Evolutionary conservation across 2,113 vertebrate species (phyloP).

Genomic region (Bubo scandiacus): DNA sequence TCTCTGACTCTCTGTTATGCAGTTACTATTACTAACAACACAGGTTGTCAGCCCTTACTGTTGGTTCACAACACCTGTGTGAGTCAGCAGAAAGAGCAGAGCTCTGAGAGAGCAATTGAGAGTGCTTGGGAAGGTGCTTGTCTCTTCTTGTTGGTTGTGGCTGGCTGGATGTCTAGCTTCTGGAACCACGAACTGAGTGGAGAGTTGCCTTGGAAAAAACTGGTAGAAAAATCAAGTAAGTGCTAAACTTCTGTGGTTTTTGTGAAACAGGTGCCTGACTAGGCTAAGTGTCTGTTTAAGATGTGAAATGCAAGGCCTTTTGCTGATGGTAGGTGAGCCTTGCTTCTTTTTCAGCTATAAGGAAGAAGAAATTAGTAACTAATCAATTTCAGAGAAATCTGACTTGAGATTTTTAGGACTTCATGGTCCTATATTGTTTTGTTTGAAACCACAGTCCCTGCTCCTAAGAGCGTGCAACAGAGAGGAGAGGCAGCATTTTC

Average conservation of each 20-base stretch:
- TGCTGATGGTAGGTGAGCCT: background rate
- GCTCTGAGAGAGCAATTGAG: background rate
- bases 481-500: background rate
- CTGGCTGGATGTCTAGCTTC: rapidly evolving
- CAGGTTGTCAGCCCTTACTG: background rate
- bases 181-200: background rate
- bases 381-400: background rate
- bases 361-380: background rate
- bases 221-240: background rate
- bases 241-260: background rate
- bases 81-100: background rate
- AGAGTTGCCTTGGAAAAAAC: background rate
- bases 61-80: background rate
- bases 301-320: background rate
- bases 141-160: background rate
- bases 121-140: background rate
- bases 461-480: background rate
- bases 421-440: background rate
- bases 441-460: background rate
- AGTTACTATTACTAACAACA: background rate
- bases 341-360: background rate
- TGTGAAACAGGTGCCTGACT: background rate
- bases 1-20: background rate
- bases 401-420: background rate
- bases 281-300: background rate